phyloP scores from a whole-genome alignment of 1,140 invertebrate genomes.

The Drosophila triauraria region DNA sequence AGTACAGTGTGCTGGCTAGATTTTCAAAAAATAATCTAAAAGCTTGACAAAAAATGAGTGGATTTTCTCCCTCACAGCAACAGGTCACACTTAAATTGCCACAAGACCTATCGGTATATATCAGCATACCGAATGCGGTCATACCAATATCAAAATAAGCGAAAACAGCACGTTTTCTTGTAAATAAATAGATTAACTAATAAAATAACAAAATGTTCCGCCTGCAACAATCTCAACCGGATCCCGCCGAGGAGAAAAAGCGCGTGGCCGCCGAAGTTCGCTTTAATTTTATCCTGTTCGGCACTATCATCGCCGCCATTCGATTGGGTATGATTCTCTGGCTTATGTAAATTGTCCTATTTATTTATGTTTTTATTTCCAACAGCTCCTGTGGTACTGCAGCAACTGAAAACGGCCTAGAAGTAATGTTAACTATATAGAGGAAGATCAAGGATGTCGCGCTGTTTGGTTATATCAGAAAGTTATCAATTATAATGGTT shows the following conservation, averaged over 20 bases:
- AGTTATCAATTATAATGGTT: constrained; percentile 21
- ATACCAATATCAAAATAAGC: neutral
- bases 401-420: constrained; percentile 65
- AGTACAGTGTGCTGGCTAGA: no score
- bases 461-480: neutral
- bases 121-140: neutral
- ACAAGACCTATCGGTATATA: neutral
- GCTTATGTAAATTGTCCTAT: constrained; percentile 61
- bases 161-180: constrained; percentile 27
- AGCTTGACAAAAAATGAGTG: no score
- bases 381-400: constrained; percentile 59
- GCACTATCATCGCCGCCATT: constrained; percentile 62
- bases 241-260: constrained; percentile 80
- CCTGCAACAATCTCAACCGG: constrained; percentile 80
- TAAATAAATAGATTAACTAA: constrained; percentile 28
- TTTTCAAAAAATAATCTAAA: no score
- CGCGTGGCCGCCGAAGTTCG: constrained; percentile 71
- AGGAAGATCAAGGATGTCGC: neutral
- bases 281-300: constrained; percentile 74
- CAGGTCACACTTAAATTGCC: no score
- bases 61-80: no score
- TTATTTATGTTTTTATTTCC: constrained; percentile 9
- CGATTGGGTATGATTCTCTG: constrained; percentile 56
- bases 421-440: neutral
- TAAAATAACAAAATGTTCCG: constrained; percentile 67